Conservation (phyloP, 2,113 vertebrate species). For the Lepus europaeus region DNA sequence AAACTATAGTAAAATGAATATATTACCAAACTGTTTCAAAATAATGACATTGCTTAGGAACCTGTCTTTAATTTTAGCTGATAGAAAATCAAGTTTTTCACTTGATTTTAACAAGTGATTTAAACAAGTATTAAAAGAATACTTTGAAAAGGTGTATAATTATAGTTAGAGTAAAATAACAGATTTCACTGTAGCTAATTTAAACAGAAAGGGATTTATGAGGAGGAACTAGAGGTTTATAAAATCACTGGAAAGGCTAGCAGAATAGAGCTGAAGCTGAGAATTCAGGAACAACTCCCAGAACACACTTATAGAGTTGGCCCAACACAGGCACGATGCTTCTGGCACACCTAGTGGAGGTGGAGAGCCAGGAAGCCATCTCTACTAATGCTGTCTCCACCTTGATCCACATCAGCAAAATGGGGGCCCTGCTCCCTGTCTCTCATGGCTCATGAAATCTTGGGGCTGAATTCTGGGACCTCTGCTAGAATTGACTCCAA, state of each 20-base stretch:
- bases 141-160: not conserved
- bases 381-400: not conserved
- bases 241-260: not conserved
- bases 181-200: constrained; percentile 52
- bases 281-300: not conserved
- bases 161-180: constrained; percentile 8
- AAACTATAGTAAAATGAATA: constrained; percentile 15
- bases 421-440: not conserved
- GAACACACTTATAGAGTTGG: not conserved
- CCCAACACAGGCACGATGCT: not conserved
- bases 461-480: not conserved
- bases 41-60: constrained; percentile 36
- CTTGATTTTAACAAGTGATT: not conserved
- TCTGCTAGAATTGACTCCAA: not conserved
- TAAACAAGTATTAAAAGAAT: constrained; percentile 43
- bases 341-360: not conserved
- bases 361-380: not conserved
- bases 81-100: constrained; percentile 22
- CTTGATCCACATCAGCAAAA: constrained; percentile 32
- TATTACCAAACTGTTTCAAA: constrained; percentile 49
- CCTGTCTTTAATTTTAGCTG: constrained; percentile 24
- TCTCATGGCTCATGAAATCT: not conserved
- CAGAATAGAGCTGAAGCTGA: constrained; percentile 1
- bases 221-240: constrained; percentile 12
- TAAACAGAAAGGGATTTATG: constrained; percentile 55